phyloP scores from a whole-genome alignment of 2,113 vertebrate genomes.

The Catagonus wagneri region DNA sequence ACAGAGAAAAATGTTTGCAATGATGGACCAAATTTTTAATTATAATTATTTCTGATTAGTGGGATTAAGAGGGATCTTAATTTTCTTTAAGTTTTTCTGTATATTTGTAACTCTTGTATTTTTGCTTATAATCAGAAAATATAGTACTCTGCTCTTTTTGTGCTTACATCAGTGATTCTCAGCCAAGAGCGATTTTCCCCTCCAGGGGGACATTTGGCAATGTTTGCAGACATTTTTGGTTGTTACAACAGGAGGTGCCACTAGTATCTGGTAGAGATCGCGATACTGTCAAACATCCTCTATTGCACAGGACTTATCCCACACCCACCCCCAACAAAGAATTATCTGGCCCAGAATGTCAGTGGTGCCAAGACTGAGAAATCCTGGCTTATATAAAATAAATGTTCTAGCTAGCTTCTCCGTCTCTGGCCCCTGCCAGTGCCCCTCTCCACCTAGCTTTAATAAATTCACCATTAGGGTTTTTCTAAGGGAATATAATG shows the following conservation, averaged over 20 bases:
- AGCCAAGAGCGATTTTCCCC: neutral
- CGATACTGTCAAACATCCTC: neutral
- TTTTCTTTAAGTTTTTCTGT: neutral
- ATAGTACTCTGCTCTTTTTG: neutral
- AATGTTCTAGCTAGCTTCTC: neutral
- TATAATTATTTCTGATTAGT: slow-evolving; percentile 21
- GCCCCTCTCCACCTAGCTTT: neutral
- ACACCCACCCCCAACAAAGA: neutral
- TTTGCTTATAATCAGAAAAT: neutral
- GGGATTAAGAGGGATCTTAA: neutral
- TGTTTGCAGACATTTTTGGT: neutral
- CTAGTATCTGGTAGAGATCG: neutral
- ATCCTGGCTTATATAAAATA: neutral
- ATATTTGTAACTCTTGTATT: neutral
- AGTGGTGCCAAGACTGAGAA: neutral
- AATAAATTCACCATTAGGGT: neutral
- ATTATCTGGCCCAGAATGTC: neutral
- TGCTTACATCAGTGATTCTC: neutral
- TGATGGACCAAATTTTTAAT: neutral
- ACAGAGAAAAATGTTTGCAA: neutral
- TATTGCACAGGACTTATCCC: neutral
- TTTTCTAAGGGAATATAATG: slow-evolving; percentile 7
- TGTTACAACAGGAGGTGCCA: neutral
- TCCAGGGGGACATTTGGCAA: neutral
- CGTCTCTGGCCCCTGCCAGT: neutral